Conservation (phyloP, 2,113 vertebrate genomes). For the Thunnus thynnus region DNA sequence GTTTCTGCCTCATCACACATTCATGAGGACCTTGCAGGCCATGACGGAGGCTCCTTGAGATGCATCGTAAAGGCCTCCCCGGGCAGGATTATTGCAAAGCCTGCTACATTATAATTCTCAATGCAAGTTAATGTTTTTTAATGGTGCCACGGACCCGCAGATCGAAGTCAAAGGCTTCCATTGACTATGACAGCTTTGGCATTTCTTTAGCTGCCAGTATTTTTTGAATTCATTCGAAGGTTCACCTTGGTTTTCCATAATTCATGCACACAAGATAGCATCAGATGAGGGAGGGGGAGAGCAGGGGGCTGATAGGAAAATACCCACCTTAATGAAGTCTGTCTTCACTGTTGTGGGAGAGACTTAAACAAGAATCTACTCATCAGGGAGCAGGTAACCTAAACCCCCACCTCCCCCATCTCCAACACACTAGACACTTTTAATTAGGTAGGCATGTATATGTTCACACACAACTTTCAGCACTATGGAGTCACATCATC, state of each 20-base stretch:
- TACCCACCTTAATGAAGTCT: conserved; percentile 62
- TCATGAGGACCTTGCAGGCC: conserved; percentile 66
- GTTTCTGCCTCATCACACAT: conserved; percentile 82
- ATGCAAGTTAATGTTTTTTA: background rate
- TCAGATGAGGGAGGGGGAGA: background rate
- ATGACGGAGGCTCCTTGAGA: conserved; percentile 30
- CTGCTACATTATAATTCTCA: background rate
- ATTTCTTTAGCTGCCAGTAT: background rate
- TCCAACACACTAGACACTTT: conserved; percentile 22
- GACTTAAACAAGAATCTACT: conserved; percentile 72
- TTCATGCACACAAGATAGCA: conserved; percentile 54
- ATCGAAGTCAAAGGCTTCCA: background rate
- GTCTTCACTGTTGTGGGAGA: conserved; percentile 37
- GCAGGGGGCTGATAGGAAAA: conserved; percentile 41
- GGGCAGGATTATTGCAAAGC: background rate
- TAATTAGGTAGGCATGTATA: background rate
- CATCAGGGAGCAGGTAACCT: conserved; percentile 51
- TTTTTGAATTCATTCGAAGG: conserved; percentile 1
- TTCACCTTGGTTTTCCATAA: conserved; percentile 51
- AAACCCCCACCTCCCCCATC: background rate
- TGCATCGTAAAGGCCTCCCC: conserved; percentile 1
- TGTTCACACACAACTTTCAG: conserved; percentile 16
- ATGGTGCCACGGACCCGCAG: background rate
- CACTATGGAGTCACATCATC: background rate
- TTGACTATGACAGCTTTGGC: background rate